Percentiles rank a stretch among this genome's conserved stretches.
These are phyloP conservation scores for Amblyjoppa fuscipennis DNA, from an alignment of 2,888 invertebrate genomes.

Conservation along the genomic window DNA sequence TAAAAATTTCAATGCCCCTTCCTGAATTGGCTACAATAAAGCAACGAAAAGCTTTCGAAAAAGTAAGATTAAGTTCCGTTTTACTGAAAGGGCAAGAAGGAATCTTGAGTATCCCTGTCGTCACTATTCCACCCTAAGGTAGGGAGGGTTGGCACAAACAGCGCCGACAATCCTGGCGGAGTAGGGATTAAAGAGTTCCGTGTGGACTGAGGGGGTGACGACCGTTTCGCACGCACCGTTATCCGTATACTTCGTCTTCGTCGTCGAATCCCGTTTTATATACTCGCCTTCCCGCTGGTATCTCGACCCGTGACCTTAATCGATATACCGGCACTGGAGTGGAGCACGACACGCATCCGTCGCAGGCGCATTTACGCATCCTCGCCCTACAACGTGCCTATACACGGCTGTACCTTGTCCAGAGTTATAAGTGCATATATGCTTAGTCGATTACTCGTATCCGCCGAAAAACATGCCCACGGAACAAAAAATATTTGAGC, in stretches of 20 bases:
- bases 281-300: conserved; percentile 28
- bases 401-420: background rate
- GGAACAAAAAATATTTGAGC: background rate
- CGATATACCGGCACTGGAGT: conserved; percentile 28
- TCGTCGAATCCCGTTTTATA: conserved; percentile 37
- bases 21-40: background rate
- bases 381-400: background rate
- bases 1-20: background rate
- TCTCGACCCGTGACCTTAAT: conserved; percentile 51
- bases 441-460: conserved; percentile 4
- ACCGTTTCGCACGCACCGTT: conserved; percentile 27
- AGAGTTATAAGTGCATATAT: conserved; percentile 19
- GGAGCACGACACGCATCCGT: conserved; percentile 11
- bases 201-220: conserved; percentile 21
- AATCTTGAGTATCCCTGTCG: conserved; percentile 25
- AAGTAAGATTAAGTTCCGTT: conserved; percentile 39
- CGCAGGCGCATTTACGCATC: conserved; percentile 4
- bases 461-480: background rate
- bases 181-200: background rate
- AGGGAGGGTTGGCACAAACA: conserved; percentile 2
- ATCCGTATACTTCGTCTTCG: conserved; percentile 4
- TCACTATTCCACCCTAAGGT: conserved; percentile 1
- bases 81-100: conserved; percentile 29
- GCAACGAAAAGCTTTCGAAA: conserved; percentile 3
- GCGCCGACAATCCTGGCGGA: conserved; percentile 4